These are phyloP conservation scores for Anableps anableps DNA, from an alignment of 2,797 vertebrate genomes.

Conservation along the genomic window DNA sequence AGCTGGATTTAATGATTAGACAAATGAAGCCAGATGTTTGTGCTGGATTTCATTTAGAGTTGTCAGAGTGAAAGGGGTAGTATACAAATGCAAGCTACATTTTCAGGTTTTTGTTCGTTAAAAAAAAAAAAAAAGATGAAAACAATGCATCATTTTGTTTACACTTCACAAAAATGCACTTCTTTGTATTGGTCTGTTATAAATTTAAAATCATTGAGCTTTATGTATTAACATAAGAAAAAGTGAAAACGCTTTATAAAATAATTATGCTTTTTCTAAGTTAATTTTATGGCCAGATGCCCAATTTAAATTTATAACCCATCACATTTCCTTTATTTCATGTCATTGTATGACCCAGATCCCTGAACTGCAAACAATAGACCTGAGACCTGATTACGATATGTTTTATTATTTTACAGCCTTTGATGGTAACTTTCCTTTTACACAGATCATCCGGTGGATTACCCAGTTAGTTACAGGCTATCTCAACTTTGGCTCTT, in stretches of 20 bases:
- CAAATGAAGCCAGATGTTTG: background rate
- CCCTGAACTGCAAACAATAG: conserved; percentile 31
- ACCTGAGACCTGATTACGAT: conserved; percentile 60
- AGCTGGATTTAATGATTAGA: background rate
- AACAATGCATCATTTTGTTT: background rate
- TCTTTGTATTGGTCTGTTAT: background rate
- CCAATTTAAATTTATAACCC: conserved; percentile 17
- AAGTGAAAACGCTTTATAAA: background rate
- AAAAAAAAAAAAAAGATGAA: too few species aligned
- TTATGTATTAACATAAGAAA: background rate
- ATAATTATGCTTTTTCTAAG: background rate
- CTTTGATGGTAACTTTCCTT: conserved; percentile 54
- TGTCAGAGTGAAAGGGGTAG: background rate
- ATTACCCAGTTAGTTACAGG: conserved; percentile 73
- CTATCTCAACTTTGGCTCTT: conserved; percentile 46
- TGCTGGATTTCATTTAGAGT: background rate
- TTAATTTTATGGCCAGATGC: background rate
- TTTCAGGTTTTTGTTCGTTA: background rate
- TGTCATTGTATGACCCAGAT: conserved; percentile 43
- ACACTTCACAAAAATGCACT: background rate
- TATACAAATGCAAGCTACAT: background rate
- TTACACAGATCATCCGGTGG: conserved; percentile 55
- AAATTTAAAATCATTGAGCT: background rate
- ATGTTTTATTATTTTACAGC: conserved; percentile 66
- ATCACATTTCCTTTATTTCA: conserved; percentile 32